Conservation (phyloP, 1,140 invertebrate genomes). For the Linepithema humile region DNA sequence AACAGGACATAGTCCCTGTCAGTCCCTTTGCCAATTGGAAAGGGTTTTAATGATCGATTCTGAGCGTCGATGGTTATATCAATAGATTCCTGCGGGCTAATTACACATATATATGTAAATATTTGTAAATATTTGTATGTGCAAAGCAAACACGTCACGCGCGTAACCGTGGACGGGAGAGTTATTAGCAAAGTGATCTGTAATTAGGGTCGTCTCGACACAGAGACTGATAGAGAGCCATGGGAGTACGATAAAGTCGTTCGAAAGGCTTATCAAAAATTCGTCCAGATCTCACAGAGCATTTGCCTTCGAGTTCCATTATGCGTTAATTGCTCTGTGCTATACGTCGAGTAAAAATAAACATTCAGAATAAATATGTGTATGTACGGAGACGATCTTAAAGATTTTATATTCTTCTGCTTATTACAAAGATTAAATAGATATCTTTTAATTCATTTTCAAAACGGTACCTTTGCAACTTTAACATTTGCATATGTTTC, state of each 20-base stretch:
- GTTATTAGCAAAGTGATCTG: conserved; percentile 47
- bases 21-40: conserved; percentile 26
- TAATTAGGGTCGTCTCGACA: conserved; percentile 31
- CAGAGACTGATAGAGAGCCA: conserved; percentile 17
- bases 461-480: not conserved
- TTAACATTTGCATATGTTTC: not conserved
- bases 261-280: conserved; percentile 46
- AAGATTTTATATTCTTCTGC: not conserved
- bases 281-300: conserved; percentile 60
- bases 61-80: conserved; percentile 66
- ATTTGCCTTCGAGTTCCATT: conserved; percentile 48
- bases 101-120: conserved; percentile 77
- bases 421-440: not conserved
- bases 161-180: conserved; percentile 17
- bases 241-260: conserved; percentile 21
- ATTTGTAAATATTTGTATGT: conserved; percentile 81
- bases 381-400: not conserved
- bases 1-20: conserved; percentile 50
- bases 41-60: conserved; percentile 61
- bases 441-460: not conserved
- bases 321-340: conserved; percentile 15
- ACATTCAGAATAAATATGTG: not conserved
- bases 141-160: conserved; percentile 64
- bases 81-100: conserved; percentile 74
- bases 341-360: not conserved